Base-by-base conservation (phyloP, 2,797 vertebrate genomes). In the Melanogrammus aeglefinus region DNA sequence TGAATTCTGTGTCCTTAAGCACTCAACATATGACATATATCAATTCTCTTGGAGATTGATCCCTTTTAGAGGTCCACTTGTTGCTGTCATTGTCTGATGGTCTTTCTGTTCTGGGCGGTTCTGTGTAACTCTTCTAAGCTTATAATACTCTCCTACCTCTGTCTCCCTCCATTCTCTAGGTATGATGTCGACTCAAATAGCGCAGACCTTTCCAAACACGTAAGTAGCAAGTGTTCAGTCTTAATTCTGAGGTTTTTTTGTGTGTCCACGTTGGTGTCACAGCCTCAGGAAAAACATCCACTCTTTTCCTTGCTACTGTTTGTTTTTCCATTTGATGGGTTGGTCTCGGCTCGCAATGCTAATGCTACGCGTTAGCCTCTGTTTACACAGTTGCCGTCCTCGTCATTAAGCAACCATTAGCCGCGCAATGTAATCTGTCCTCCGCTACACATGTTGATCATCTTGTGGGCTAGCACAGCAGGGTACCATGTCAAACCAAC, bases 181-280 rank as follows among this genome's bases (percentile, higher is more conserved):
- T 99, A 99, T 16, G 98, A 99, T 81, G 97, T 99, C 39, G 98
- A 99, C 91, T 99, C 97, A 0, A 99, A 99, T 91, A 99, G 98
- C 63, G 95, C 95, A 86, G 98, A 99, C 88, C 94, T 99, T 75
- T 98, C 97, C 35, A 99, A 99, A 89, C 98, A 99, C 72, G 98
- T 99, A 93, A 97, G 97, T 97, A 82, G 29, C 74, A 27, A 78
- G 78, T 47, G 39, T 8, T 21, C 0, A 36, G 12, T n/a, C 21
- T 35, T 7, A n/a, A 13, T 12, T 24, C 3, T 39, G 35, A 27
- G 7, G 6, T 4, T 39, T 0, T 39, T 21, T 31, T 66, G 29
- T 77, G 16, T n/a, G 14, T 76, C 8, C 66, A 21, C 29, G 8
- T 31, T 31, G 24, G 9, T 38, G 57, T 24, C 57, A 57, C 51